phyloP scores from a whole-genome alignment of 2,888 invertebrate genomes.

The Coleophora flavipennella region DNA sequence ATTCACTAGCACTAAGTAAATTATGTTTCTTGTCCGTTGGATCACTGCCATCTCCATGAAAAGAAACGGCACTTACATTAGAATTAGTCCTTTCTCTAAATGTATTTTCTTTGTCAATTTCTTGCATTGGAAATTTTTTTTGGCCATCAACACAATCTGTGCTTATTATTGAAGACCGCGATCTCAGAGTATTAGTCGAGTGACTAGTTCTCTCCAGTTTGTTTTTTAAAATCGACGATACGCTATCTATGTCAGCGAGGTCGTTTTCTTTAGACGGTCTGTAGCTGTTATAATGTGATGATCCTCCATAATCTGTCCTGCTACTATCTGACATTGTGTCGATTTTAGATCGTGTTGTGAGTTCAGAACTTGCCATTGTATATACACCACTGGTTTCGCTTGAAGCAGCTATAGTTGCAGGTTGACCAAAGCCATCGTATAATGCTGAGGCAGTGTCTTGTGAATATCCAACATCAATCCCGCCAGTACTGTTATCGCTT shows the following conservation, averaged over 20 bases:
- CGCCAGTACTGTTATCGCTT: constrained; percentile 79
- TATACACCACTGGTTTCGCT: constrained; percentile 91
- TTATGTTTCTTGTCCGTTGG: constrained; percentile 85
- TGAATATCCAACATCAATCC: constrained; percentile 76
- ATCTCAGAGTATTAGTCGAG: constrained; percentile 30
- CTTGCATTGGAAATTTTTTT: constrained; percentile 40
- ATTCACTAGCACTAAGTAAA: constrained; percentile 84
- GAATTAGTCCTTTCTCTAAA: constrained; percentile 83
- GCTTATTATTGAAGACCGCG: constrained; percentile 32
- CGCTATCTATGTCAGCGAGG: constrained; percentile 63
- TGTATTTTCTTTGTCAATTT: constrained; percentile 55
- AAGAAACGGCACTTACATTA: constrained; percentile 84
- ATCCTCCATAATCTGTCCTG: constrained; percentile 61
- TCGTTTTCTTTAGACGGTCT: constrained; percentile 67
- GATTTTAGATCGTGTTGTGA: constrained; percentile 73
- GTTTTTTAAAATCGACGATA: constrained; percentile 62
- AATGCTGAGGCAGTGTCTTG: constrained; percentile 74
- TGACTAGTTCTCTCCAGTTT: constrained; percentile 60
- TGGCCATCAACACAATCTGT: constrained; percentile 69
- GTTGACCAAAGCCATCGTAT: constrained; percentile 61
- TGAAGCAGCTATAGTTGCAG: constrained; percentile 76
- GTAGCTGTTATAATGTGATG: constrained; percentile 73
- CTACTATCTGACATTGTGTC: constrained; percentile 62
- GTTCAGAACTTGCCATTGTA: constrained; percentile 81
- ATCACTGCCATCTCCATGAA: constrained; percentile 91